Evolutionary conservation across 1,140 invertebrate genomes (phyloP), one percentile per base, ranked within the genome.

Genomic region (Antheraea mylitta): DNA sequence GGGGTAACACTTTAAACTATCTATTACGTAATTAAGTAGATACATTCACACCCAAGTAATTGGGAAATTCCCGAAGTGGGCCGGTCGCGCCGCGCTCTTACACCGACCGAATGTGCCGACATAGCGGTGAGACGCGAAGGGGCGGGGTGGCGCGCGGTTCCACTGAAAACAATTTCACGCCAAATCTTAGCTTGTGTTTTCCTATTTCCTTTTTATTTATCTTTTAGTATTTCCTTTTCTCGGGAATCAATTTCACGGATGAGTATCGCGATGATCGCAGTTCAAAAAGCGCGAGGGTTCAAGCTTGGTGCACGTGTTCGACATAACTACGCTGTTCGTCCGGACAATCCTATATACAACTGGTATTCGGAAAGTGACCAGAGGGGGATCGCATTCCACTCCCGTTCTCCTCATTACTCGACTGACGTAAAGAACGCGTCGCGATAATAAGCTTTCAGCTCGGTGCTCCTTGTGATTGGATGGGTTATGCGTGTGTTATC

Each of bases 181-280:
- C 90, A 92, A 92, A 92, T 92, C 88, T 92, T 90, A 90, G 88
- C 86, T 87, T 86, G 90, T 92, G 88, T 90, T 92, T 92, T 92
- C 85, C 87, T 90, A 92, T 92, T 92, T 92, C 87, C 87, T 90
- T 90, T 91, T 90, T 90, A 92, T 92, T 92, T 92, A 92, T 92
- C 87, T 90, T 92, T 90, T 85, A 87, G 88, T 92, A 87, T 92
- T 92, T 89, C 88, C 87, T 89, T 90, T 87, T 83, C 85, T 86
- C 81, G 86, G 83, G 90, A 92, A 92, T 92, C 90, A 92, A 92
- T 92, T 92, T 92, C 90, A 92, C 90, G 90, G 90, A 88, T 92
- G 90, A 92, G 86, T 78, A 87, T 90, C 77, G 83, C 87, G 86
- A 92, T 92, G 86, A 92, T 90, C 85, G 86, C 85, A 90, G 85